Percentiles rank a stretch among this genome's conserved stretches.
Conservation (phyloP, 2,113 vertebrate genomes). For the Laticauda colubrina region DNA sequence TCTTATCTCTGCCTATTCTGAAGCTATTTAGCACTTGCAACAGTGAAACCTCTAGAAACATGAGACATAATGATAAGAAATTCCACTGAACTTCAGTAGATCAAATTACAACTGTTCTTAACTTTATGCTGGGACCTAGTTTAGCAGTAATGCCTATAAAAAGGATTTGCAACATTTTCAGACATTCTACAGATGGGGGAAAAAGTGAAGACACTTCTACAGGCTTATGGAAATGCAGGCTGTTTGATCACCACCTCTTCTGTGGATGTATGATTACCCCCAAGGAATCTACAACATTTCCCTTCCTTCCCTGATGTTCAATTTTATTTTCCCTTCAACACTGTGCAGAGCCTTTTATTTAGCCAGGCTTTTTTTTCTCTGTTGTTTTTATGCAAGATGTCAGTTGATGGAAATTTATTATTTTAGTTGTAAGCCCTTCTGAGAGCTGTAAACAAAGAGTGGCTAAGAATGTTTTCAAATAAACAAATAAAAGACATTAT, state of each 20-base stretch:
- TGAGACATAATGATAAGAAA: background rate
- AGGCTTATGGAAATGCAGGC: background rate
- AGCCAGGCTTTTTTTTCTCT: background rate
- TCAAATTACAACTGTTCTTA: background rate
- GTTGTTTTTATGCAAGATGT: background rate
- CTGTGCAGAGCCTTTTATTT: background rate
- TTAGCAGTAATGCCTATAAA: background rate
- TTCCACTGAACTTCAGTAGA: background rate
- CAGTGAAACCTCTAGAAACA: background rate
- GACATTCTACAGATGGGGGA: background rate
- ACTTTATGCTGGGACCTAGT: background rate
- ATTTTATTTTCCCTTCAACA: background rate
- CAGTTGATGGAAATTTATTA: background rate
- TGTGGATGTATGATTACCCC: background rate
- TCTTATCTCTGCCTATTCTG: conserved; percentile 11
- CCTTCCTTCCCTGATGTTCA: background rate
- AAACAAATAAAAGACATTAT: conserved; percentile 1
- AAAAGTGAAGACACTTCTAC: background rate
- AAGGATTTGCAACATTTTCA: background rate
- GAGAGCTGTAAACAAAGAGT: background rate
- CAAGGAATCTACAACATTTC: background rate
- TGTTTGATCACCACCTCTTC: background rate
- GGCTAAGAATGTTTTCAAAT: background rate
- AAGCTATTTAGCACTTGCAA: background rate
- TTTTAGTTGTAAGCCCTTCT: background rate